These are phyloP conservation scores for Philypnodon macrostomus DNA, from an alignment of 2,797 vertebrate species.

Conservation along the genomic window DNA sequence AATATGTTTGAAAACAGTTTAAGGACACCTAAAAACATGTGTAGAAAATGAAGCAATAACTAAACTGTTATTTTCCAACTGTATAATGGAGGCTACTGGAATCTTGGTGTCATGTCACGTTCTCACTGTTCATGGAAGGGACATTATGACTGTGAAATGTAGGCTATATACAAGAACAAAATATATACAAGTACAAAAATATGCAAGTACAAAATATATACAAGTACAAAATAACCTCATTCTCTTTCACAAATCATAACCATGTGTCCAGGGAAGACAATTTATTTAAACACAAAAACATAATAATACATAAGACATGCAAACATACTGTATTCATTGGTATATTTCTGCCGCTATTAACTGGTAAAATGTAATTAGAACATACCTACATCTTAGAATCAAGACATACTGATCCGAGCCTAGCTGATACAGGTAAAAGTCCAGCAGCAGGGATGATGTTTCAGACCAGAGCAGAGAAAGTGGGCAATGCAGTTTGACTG, in stretches of 20 bases:
- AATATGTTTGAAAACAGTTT: no score
- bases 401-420: constrained; percentile 21
- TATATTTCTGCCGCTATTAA: constrained; percentile 15
- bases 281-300: constrained; percentile 58
- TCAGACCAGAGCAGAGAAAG: constrained; percentile 15
- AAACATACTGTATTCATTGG: constrained; percentile 27
- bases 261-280: constrained; percentile 31
- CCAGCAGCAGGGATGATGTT: constrained; percentile 36
- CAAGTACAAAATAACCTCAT: not conserved
- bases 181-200: no score
- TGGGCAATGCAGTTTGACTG: constrained; percentile 17
- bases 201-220: no score
- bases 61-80: no score
- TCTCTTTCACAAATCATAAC: constrained; percentile 34
- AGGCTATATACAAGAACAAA: no score
- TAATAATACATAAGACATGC: constrained; percentile 34
- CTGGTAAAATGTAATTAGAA: constrained; percentile 10
- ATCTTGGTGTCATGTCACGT: no score
- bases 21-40: no score
- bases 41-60: no score
- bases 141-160: no score
- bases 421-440: constrained; percentile 38
- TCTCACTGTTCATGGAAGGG: no score
- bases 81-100: no score
- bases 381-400: constrained; percentile 13